Evolutionary conservation across 2,888 invertebrate genomes (phyloP), one percentile per base, ranked within the genome.

Genomic region (Parnassius orleans): DNA sequence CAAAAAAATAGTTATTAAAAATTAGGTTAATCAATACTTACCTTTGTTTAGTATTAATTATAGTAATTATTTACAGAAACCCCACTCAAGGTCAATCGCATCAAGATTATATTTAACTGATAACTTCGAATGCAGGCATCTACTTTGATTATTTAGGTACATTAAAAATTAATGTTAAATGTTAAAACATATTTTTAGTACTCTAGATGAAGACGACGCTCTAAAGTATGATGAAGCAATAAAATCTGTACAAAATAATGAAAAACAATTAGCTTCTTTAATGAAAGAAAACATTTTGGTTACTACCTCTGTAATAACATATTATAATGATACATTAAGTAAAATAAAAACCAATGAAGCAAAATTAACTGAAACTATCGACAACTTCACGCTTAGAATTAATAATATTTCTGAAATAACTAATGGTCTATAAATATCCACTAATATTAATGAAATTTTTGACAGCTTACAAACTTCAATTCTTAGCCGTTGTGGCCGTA

Each of bases 181-280:
- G 3, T 71, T 72, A 24, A 75, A 74, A 65, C 65, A 70, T 14
- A 65, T 77, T 9, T 68, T 71, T 41, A 74, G 74, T n/a, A 72
- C 69, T 9, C 58, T 75, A 46, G 73, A 75, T 59, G 69, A 71
- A 54, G 60, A 74, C 47, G 73, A 74, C 58, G 74, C 10, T 12
- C 2, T 44, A 11, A 44, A 44, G 44, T 44, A 44, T 44, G 44
- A 2, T 12, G 44, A 44, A 44, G 44, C 44, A 11, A 44, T 44
- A 44, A 12, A 2, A 3, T 11, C 44, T 12, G 10, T 44, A 44
- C 44, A 11, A 44, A 44, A 44, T 44, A 3, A 24, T 24, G 24
- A 24, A 24, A 24, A 24, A 24, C 24, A 24, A 24, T 24, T 24
- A 3, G 24, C 24, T 24, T 24, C 24, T 24, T 3, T 24, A 3